Percentiles rank a stretch among this genome's conserved stretches.
These are phyloP conservation scores for Himalopsyche japonica DNA, from an alignment of 2,888 invertebrate species.

Conservation along the genomic window DNA sequence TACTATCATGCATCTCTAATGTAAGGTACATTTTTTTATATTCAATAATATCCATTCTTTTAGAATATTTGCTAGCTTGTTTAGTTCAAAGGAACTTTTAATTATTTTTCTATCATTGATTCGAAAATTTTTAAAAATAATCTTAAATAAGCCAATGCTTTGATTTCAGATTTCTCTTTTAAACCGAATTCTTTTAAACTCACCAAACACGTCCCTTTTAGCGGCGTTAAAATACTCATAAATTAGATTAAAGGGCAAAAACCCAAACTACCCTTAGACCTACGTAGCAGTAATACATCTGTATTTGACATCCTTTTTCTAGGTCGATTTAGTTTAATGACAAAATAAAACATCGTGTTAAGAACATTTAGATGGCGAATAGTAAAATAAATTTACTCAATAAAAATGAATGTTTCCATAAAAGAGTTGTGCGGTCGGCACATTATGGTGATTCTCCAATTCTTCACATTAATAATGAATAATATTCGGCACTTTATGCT, in stretches of 20 bases:
- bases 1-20: too few species aligned
- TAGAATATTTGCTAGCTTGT: too few species aligned
- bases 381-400: neutral
- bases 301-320: neutral
- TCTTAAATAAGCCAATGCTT: too few species aligned
- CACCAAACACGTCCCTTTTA: neutral
- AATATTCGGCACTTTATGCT: too few species aligned
- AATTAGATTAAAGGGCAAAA: neutral
- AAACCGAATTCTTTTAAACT: neutral
- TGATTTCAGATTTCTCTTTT: too few species aligned
- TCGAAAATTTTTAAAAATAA: too few species aligned
- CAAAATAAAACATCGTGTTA: neutral
- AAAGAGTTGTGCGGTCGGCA: neutral
- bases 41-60: too few species aligned
- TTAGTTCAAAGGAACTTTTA: too few species aligned
- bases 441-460: too few species aligned
- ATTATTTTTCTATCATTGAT: too few species aligned
- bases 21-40: too few species aligned
- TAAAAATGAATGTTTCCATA: neutral
- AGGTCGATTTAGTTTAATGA: neutral
- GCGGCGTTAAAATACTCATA: neutral
- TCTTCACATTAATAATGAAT: too few species aligned
- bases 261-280: neutral
- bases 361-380: neutral
- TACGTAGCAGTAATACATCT: neutral